phyloP scores from a whole-genome alignment of 1,140 invertebrate genomes.

The Asbolus verrucosus region DNA sequence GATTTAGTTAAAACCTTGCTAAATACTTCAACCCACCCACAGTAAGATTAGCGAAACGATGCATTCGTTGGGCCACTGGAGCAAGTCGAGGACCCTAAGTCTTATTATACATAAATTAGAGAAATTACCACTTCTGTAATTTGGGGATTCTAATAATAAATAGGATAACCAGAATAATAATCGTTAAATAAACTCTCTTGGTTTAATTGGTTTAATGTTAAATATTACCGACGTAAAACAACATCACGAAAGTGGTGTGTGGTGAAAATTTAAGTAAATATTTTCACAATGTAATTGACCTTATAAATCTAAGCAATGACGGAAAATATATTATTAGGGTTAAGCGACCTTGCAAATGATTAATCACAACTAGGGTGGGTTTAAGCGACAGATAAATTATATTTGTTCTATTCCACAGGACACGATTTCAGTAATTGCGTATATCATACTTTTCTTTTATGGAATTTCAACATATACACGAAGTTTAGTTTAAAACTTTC shows the following conservation, averaged over 20 bases:
- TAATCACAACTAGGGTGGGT: background rate
- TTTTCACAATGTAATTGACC: conserved; percentile 20
- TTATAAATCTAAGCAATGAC: conserved; percentile 22
- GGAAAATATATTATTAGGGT: conserved; percentile 10
- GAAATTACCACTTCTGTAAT: conserved; percentile 12
- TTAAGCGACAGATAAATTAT: background rate
- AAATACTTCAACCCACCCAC: background rate
- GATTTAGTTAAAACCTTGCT: conserved; percentile 3
- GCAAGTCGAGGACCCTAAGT: background rate
- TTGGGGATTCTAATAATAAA: conserved; percentile 38
- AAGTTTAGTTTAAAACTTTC: background rate
- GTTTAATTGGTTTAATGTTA: conserved; percentile 23
- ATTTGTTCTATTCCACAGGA: background rate
- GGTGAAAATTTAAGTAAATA: conserved; percentile 19
- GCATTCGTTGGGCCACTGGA: conserved; percentile 6
- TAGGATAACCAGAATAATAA: conserved; percentile 22
- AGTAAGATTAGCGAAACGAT: conserved; percentile 17
- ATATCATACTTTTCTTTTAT: conserved; percentile 3
- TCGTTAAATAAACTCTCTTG: conserved; percentile 16
- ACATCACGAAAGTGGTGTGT: background rate
- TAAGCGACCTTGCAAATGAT: background rate
- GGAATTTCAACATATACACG: no score
- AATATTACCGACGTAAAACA: background rate
- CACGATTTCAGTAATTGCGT: background rate
- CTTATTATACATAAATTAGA: conserved; percentile 37